Conservation (phyloP, 2,113 vertebrate genomes). For the Suncus etruscus region DNA sequence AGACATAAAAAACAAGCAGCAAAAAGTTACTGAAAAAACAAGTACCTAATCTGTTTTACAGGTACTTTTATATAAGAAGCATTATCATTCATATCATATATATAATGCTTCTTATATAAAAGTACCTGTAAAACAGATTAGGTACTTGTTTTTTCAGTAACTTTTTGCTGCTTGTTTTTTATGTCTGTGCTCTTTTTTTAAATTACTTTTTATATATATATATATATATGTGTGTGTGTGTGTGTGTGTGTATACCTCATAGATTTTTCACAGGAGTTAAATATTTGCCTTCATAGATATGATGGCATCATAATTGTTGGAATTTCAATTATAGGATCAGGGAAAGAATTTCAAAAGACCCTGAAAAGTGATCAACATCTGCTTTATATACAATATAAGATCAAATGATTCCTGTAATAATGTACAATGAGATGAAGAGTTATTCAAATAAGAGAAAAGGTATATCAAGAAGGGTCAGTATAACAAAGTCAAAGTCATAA, state of each 20-base stretch:
- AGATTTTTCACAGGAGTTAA: not conserved
- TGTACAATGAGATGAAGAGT: not conserved
- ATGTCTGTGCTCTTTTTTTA: no score
- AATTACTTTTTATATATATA: no score
- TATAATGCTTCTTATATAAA: not conserved
- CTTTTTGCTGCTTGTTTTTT: not conserved
- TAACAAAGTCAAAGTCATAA: not conserved
- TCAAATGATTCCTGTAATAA: constrained; percentile 16
- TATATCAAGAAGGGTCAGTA: not conserved
- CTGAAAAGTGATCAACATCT: not conserved
- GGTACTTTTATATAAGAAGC: not conserved
- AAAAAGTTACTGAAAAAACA: not conserved
- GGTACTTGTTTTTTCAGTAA: not conserved
- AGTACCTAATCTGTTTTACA: not conserved
- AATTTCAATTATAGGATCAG: not conserved
- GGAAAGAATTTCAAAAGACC: not conserved
- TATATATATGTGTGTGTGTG: no score
- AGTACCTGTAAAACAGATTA: not conserved
- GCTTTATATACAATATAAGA: not conserved
- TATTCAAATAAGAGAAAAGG: not conserved
- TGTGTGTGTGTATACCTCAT: no score
- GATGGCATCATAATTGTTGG: not conserved
- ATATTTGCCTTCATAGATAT: not conserved
- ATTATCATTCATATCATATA: not conserved
- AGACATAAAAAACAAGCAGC: not conserved